Percentiles rank a stretch among this genome's conserved stretches.
These are phyloP conservation scores for Hypercompe scribonia DNA, from an alignment of 2,888 invertebrate species.

Conservation along the genomic window DNA sequence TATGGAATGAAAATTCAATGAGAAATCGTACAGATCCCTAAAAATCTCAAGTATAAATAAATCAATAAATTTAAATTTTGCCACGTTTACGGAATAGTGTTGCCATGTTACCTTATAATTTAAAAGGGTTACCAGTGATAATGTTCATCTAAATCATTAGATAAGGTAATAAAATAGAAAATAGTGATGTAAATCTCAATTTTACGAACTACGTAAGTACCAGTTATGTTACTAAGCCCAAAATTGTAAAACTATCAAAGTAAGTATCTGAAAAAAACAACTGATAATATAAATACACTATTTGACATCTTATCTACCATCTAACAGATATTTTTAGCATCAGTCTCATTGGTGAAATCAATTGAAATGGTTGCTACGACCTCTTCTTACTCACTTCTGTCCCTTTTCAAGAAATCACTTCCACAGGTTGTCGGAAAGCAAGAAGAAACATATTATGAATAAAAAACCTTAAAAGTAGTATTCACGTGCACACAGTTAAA, in stretches of 20 bases:
- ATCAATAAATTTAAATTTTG: constrained; percentile 43
- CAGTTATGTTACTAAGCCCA: background rate
- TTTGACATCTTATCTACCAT: no score
- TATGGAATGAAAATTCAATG: background rate
- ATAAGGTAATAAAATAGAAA: background rate
- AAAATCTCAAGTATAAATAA: background rate
- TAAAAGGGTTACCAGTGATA: background rate
- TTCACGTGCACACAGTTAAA: no score
- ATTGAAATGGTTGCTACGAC: no score
- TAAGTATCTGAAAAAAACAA: background rate
- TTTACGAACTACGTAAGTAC: background rate
- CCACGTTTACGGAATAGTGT: constrained; percentile 16
- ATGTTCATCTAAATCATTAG: background rate
- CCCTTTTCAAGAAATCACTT: no score
- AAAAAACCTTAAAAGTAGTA: no score
- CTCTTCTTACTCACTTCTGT: no score
- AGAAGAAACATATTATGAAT: no score
- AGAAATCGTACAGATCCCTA: background rate
- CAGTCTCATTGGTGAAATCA: no score
- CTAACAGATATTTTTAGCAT: no score
- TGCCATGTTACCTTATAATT: background rate
- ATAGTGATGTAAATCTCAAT: background rate
- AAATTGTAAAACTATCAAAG: background rate
- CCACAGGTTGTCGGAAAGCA: no score
- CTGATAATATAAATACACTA: no score